Evolutionary conservation across 2,113 vertebrate species (phyloP).

Genomic region (mouse (Mus musculus)): GRCm39 chr4:72576001-72576500

Average conservation of each 20-base stretch:
- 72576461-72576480: background rate
- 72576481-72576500: background rate
- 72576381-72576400: background rate
- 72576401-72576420: background rate
- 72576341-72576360: background rate
- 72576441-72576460: background rate
- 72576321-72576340: background rate
- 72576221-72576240: background rate
- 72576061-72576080: background rate
- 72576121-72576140: constrained; percentile 4
- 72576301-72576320: background rate
- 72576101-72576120: background rate
- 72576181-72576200: constrained; percentile 6
- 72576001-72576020: background rate
- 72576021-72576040: background rate
- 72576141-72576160: background rate
- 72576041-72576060: background rate
- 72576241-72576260: background rate
- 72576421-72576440: background rate
- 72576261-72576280: background rate
- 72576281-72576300: background rate
- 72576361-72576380: background rate
- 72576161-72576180: background rate
- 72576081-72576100: constrained; percentile 7
- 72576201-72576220: background rate